These are phyloP conservation scores for Pipistrellus nathusii DNA, from an alignment of 2,797 vertebrate species.

Conservation along the genomic window DNA sequence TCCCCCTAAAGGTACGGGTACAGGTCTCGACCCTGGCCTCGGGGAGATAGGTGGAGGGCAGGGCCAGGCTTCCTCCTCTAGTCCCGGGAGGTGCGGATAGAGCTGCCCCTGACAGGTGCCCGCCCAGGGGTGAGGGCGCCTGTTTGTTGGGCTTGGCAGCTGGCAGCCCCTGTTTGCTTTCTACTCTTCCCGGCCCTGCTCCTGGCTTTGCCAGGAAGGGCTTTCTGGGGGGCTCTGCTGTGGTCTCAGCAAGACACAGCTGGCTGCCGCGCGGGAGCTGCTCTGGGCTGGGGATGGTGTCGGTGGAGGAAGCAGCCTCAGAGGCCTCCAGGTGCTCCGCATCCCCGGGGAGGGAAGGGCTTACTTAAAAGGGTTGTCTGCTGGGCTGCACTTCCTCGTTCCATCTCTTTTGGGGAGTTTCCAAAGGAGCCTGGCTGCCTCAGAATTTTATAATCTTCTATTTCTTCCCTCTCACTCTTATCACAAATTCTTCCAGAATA, in stretches of 20 bases:
- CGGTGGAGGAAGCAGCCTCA: neutral
- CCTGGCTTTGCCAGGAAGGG: neutral
- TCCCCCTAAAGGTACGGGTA: conserved; percentile 67
- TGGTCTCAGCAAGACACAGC: neutral
- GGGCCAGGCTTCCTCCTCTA: neutral
- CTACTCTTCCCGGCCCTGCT: neutral
- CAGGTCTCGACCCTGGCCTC: neutral
- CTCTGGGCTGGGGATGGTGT: neutral
- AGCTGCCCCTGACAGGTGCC: neutral
- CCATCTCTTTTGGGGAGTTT: neutral
- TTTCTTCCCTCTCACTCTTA: too few relatives aligned
- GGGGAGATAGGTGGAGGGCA: neutral
- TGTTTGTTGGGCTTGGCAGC: neutral
- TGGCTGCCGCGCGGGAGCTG: neutral
- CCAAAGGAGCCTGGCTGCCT: neutral
- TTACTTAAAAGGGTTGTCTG: neutral
- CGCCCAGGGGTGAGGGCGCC: neutral
- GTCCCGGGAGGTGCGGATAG: neutral
- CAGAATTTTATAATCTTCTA: neutral
- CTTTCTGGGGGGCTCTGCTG: neutral
- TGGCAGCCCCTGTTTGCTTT: neutral
- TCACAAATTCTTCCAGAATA: neutral
- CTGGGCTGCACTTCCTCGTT: neutral
- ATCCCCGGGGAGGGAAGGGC: neutral
- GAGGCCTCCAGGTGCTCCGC: too few relatives aligned